Evolutionary conservation across 2,888 invertebrate genomes (phyloP).

Genomic region (Chaetogeoica ovagalla): DNA sequence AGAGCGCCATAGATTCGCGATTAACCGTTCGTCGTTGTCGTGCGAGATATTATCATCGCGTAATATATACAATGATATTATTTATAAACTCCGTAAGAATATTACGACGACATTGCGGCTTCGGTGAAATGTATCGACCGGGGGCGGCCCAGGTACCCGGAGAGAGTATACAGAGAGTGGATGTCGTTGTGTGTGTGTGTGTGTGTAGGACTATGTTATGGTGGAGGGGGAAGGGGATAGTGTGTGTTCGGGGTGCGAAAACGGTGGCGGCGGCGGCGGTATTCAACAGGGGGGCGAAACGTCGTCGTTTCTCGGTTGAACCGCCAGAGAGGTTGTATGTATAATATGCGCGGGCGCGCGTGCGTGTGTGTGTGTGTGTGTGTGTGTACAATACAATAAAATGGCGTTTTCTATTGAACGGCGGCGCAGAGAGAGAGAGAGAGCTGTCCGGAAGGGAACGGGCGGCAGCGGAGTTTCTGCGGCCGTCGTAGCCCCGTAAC

Average conservation of each 20-base stretch:
- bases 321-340: constrained; percentile 45
- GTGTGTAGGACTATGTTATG: not conserved
- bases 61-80: too few species aligned
- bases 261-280: constrained; percentile 4
- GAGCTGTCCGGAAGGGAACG: constrained; percentile 34
- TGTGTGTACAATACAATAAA: constrained; percentile 50
- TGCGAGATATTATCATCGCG: not conserved
- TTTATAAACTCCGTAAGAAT: not conserved
- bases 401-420: constrained; percentile 53
- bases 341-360: not conserved
- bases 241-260: constrained; percentile 19
- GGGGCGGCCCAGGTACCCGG: constrained; percentile 26
- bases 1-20: too few species aligned
- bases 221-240: not conserved
- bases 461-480: constrained; percentile 3
- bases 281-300: constrained; percentile 44
- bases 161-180: not conserved
- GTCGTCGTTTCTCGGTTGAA: constrained; percentile 50
- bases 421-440: not conserved
- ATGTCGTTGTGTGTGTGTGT: constrained; percentile 12
- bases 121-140: constrained; percentile 37
- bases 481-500: constrained; percentile 11
- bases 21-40: too few species aligned
- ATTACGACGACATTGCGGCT: not conserved
- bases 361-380: not conserved